Evolutionary conservation across 2,888 invertebrate genomes (phyloP), one percentile per base, ranked within the genome.

Genomic region (Carterocephalus palaemon): DNA sequence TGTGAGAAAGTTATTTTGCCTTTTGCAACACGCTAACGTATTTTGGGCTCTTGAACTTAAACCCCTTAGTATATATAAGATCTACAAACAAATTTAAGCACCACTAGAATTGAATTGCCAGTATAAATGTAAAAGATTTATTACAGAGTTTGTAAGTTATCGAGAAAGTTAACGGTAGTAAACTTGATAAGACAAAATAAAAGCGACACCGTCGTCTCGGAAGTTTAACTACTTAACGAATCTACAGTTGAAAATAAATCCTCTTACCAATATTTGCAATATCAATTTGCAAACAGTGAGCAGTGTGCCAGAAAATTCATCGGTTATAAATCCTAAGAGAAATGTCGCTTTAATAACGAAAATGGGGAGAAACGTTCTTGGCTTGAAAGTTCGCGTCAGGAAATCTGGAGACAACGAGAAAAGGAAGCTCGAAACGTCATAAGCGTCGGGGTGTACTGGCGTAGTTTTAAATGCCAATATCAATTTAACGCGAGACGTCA

Each of bases 401-500:
- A 37, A 37, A 45, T 45, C 23, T 37, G 43, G 36, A 34, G 43
- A 43, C 43, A 43, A 45, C 12, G 23, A 23, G 28, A 43, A 36
- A 28, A 28, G 31, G 36, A 37, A 37, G 31, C 37, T 37, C 12
- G 29, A 23, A 24, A 31, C 31, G 43, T 45, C 43, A 37, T 37
- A 37, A 45, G 31, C 37, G 36, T 36, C 29, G 34, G 42, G 28
- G 42, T 36, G 36, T 43, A 36, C 34, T 28, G 26, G 29, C 43
- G 29, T 43, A 36, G 34, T 43, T 43, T 43, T 43, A 74, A 78
- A 73, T 73, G 72, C 69, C 73, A 72, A 78, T 78, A 77, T 76
- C 75, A 78, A 79, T 80, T 80, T 73, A 72, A 71, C 67, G 76
- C 72, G 73, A 65, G 70, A 70, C 65, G 69, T 77, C 77, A 77